Evolutionary conservation across 1,140 invertebrate genomes (phyloP).

Genomic region (Pectinophora gossypiella): DNA sequence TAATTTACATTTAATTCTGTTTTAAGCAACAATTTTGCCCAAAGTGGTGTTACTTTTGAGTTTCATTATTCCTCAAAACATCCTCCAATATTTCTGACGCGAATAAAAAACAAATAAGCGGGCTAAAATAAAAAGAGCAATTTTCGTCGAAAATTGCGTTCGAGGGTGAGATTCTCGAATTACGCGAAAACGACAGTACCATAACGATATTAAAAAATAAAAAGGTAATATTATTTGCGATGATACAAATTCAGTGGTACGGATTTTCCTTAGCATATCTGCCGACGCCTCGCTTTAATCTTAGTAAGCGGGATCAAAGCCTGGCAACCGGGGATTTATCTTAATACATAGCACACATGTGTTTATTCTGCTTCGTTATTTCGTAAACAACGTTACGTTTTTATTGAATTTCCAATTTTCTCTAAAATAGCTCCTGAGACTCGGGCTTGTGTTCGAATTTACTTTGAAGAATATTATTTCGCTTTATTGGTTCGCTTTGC

Average conservation of each 20-base stretch:
- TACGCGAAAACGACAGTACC: background rate
- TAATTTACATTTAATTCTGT: background rate
- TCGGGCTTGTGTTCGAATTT: too few species aligned
- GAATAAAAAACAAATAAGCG: background rate
- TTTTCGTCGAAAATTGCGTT: background rate
- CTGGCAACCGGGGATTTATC: background rate
- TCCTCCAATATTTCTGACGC: background rate
- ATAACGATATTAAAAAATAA: background rate
- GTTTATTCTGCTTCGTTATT: background rate
- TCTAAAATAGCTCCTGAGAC: too few species aligned
- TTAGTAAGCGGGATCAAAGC: background rate
- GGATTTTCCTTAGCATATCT: background rate
- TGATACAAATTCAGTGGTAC: conserved; percentile 1
- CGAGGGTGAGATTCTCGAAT: background rate
- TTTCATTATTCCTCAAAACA: background rate
- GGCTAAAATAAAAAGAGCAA: background rate
- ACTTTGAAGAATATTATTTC: too few species aligned
- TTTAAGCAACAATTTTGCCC: background rate
- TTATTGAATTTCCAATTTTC: too few species aligned
- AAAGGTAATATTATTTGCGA: conserved; percentile 1
- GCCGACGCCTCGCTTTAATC: background rate
- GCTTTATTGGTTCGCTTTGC: too few species aligned
- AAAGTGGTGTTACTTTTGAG: background rate
- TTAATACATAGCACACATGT: background rate
- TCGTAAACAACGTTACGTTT: background rate